Evolutionary conservation across 2,888 invertebrate genomes (phyloP), one percentile per base, ranked within the genome.

Genomic region (Idaea aversata): DNA sequence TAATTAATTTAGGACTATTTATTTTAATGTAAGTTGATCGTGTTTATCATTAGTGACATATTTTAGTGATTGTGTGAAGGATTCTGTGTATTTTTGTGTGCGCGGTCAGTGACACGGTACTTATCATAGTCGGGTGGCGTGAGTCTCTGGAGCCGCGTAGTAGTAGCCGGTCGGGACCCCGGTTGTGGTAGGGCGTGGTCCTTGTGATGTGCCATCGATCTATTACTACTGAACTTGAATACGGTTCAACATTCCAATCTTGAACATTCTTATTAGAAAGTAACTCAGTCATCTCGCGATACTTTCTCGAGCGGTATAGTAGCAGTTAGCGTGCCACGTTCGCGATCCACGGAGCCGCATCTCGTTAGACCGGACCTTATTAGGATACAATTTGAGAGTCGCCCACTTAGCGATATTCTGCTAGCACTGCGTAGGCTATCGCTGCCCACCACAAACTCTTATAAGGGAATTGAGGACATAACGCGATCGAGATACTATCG

Each of bases 161-260:
- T 25, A 25, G 25, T 77, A 80, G 85, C 83, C 81, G 77, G 80
- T 80, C 80, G 83, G 86, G 85, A 82, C 78, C 86, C 86, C 87
- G 88, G 90, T 91, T 91, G 90, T 86, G 90, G 91, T 91, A 91
- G 93, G 93, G 93, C 90, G 93, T 93, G 92, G 95, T 93, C 84
- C 89, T 47, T 68, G 67, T 67, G 70, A 64, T 70, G 69, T 62
- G 64, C 68, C 61, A 69, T 59, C 34, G 16, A 34, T 59, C 25
- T 34, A 59, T 59, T 25, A 16, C 63, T 70, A 70, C 72, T 70
- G 67, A 75, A 70, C 69, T 73, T 71, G 70, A 72, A 69, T 63
- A 66, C 25, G 25, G 65, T 34, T 62, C 61, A 60, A 70, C 70
- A 70, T 66, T 79, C 72, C 69, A 72, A 6, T 47, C 47, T 47